A percentile compares a stretch with the other conserved stretches of the same genome.
phyloP scores from a whole-genome alignment of 2,797 vertebrate species.

The Crenichthys baileyi region DNA sequence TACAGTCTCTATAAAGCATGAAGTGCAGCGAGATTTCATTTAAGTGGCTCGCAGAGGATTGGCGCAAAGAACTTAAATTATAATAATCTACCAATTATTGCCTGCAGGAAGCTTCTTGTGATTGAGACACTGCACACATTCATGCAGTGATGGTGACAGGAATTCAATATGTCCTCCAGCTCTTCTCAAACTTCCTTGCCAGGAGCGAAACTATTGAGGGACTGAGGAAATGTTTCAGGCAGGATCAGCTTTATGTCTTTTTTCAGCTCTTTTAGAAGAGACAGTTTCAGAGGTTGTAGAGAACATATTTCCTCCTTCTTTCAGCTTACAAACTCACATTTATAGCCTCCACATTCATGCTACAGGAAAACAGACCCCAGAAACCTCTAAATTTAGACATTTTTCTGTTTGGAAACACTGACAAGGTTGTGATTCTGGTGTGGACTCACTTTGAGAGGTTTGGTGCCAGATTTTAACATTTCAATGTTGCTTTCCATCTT shows the following conservation, averaged over 20 bases:
- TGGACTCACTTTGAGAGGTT: background rate
- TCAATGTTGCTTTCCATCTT: conserved; percentile 26
- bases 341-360: background rate
- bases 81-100: too few species aligned
- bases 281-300: conserved; percentile 14
- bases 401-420: background rate
- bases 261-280: background rate
- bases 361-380: background rate
- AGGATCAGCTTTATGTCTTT: conserved; percentile 19
- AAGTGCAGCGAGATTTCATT: too few species aligned
- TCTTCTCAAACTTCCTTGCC: background rate
- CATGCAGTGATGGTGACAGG: background rate
- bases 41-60: too few species aligned
- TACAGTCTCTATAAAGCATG: too few species aligned
- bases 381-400: background rate
- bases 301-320: conserved; percentile 23
- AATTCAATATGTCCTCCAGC: background rate
- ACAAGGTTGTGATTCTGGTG: background rate
- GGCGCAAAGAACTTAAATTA: too few species aligned
- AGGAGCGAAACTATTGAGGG: background rate
- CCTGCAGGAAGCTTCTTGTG: too few species aligned
- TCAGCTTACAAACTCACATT: conserved; percentile 42
- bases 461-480: background rate
- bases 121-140: too few species aligned
- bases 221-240: conserved; percentile 4